phyloP scores from a whole-genome alignment of 2,113 vertebrate species.

The Ammodytes dubius region DNA sequence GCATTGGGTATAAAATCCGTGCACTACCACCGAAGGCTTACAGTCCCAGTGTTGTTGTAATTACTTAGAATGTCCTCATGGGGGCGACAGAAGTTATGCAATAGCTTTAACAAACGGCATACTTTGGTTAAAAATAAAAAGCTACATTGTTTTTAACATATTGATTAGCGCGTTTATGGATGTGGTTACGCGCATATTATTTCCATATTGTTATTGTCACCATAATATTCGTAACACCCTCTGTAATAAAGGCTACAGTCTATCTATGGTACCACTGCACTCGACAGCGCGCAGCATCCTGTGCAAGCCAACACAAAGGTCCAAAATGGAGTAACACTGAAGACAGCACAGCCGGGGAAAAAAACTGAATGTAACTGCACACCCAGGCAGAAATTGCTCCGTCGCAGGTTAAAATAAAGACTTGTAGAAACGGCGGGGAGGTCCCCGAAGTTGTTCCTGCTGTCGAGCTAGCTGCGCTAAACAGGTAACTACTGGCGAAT shows the following conservation, averaged over 20 bases:
- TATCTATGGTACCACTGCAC: not conserved
- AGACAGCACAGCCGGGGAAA: not conserved
- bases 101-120: not conserved
- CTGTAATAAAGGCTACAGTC: not conserved
- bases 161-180: no score
- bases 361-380: conserved; percentile 24
- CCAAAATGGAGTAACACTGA: conserved; percentile 40
- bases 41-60: no score
- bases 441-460: not conserved
- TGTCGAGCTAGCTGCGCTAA: conserved; percentile 23
- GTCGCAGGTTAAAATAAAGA: not conserved
- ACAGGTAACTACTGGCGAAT: conserved; percentile 28
- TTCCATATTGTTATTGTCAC: no score
- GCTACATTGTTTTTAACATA: not conserved
- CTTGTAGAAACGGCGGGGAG: not conserved
- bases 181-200: not conserved
- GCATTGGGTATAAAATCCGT: no score
- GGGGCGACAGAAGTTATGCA: no score
- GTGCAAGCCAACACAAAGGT: not conserved
- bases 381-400: not conserved
- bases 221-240: not conserved
- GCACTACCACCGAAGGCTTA: no score
- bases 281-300: not conserved
- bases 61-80: no score
- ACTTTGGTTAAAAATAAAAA: no score